A percentile compares a stretch with the other conserved stretches of the same genome.
phyloP scores from a whole-genome alignment of 2,113 vertebrate species.

The Grammomys dolichurus region DNA sequence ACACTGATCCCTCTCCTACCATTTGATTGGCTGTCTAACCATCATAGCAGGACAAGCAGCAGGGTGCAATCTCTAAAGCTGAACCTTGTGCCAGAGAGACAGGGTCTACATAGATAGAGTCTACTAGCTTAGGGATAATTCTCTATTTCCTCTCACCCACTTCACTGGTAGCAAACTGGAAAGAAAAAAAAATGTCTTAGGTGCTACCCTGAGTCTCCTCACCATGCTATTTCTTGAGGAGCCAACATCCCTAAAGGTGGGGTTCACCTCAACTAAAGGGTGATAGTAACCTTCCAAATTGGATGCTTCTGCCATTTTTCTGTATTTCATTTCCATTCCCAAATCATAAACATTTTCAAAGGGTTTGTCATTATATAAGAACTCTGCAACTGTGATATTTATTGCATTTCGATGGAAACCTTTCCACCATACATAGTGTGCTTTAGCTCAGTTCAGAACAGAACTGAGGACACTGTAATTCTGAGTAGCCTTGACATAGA shows the following conservation, averaged over 20 bases:
- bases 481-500: not conserved
- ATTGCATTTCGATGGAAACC: not conserved
- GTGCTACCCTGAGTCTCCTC: not conserved
- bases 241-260: not conserved
- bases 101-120: not conserved
- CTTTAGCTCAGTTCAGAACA: not conserved
- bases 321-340: not conserved
- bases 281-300: not conserved
- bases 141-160: constrained; percentile 1
- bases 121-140: not conserved
- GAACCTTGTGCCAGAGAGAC: not conserved
- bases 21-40: not conserved
- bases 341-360: constrained; percentile 3
- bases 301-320: not conserved
- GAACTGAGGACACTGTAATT: not conserved
- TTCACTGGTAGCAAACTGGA: not conserved
- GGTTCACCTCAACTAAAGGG: not conserved
- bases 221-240: not conserved
- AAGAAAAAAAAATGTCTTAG: not conserved
- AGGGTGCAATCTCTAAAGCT: not conserved
- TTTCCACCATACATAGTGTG: not conserved
- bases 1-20: not conserved
- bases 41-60: not conserved
- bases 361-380: constrained; percentile 33
- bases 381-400: not conserved